These are phyloP conservation scores for Tuberolachnus salignus DNA, from an alignment of 2,888 invertebrate species.

Conservation along the genomic window DNA sequence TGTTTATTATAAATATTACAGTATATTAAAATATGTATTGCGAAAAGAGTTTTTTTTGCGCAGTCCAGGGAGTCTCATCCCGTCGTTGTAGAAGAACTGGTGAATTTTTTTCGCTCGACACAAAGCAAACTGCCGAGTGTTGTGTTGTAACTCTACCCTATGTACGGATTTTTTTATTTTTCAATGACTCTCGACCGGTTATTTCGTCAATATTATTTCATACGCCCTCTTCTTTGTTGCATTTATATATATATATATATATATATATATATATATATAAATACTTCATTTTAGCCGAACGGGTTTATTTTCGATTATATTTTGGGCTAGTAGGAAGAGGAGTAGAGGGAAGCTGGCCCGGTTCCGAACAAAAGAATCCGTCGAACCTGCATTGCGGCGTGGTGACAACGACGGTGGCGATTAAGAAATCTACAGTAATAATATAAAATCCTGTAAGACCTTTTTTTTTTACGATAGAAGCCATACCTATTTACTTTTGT, in stretches of 20 bases:
- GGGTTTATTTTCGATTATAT: slow-evolving; percentile 10
- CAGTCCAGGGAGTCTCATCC: no score
- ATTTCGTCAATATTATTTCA: slow-evolving; percentile 36
- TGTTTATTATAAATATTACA: no score
- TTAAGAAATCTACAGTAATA: slow-evolving; percentile 21
- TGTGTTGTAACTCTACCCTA: slow-evolving; percentile 10
- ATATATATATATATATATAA: no score
- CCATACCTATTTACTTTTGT: not conserved
- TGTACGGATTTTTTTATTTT: not conserved
- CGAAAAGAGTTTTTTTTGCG: no score
- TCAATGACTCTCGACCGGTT: slow-evolving; percentile 31
- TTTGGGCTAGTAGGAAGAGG: no score
- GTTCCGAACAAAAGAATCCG: slow-evolving; percentile 47
- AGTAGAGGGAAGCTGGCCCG: not conserved
- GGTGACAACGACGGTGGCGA: not conserved
- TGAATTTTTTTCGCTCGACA: not conserved
- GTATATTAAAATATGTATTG: no score
- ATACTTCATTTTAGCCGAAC: slow-evolving; percentile 30
- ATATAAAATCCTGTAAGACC: no score
- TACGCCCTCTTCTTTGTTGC: not conserved
- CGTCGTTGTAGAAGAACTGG: no score
- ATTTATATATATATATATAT: not conserved
- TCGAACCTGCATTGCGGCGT: slow-evolving; percentile 7
- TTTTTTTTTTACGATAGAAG: no score
- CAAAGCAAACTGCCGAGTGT: not conserved